Evolutionary conservation across 1,140 invertebrate species (phyloP).

Genomic region (Nebria ingens): DNA sequence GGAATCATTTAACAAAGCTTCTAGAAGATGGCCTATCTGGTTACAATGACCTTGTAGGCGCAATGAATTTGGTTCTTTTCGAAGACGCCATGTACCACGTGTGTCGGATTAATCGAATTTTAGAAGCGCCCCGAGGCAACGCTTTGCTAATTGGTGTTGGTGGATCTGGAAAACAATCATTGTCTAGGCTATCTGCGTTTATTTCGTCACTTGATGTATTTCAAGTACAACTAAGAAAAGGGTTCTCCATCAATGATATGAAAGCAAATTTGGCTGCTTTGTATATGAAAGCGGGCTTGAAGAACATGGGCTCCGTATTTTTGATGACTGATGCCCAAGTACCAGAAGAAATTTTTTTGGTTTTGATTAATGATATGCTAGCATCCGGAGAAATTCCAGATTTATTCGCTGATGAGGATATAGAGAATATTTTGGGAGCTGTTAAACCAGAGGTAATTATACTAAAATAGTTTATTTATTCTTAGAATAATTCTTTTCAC

Average conservation of each 20-base stretch:
- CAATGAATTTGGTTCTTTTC: conserved; percentile 92
- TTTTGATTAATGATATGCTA: conserved; percentile 87
- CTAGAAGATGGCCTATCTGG: conserved; percentile 69
- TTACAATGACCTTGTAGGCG: conserved; percentile 77
- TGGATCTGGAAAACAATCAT: conserved; percentile 87
- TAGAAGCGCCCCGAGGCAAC: conserved; percentile 85
- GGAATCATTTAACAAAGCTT: conserved; percentile 61
- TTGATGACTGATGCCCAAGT: conserved; percentile 91
- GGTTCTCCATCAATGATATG: conserved; percentile 75
- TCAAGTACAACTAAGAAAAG: conserved; percentile 83
- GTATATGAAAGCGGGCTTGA: conserved; percentile 80
- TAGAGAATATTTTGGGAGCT: conserved; percentile 75
- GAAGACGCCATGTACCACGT: conserved; percentile 91
- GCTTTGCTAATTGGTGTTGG: conserved; percentile 88
- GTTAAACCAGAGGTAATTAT: conserved; percentile 67
- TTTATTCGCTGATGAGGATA: conserved; percentile 81
- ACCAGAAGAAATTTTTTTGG: conserved; percentile 81
- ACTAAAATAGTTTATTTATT: too few relatives aligned
- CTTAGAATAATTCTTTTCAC: too few relatives aligned
- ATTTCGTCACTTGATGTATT: conserved; percentile 84
- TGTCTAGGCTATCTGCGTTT: conserved; percentile 77
- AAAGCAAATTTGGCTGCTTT: conserved; percentile 72
- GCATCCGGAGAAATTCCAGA: conserved; percentile 91
- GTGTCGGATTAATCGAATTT: conserved; percentile 84
- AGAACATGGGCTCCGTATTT: conserved; percentile 78